Base-by-base conservation (phyloP, 2,113 vertebrate species). In the Pogonocichla stellata region DNA sequence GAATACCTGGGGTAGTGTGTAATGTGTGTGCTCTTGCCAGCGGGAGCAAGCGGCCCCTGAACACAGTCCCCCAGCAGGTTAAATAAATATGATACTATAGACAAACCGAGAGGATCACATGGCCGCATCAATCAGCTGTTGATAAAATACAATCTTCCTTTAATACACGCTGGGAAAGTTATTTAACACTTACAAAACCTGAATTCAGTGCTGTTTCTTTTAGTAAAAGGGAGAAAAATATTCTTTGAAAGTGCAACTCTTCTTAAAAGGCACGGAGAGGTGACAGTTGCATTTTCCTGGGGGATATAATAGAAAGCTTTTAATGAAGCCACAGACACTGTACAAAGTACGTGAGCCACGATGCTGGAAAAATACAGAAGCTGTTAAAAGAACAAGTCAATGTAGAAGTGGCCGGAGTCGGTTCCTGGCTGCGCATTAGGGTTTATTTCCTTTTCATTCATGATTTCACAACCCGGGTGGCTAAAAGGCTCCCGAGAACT, bases 71-170 rank as follows among this genome's bases (percentile, higher is more conserved):
- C 97, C 99, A 98, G 99, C 99, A 99, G 99, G 99, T 99, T 99
- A 99, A 99, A 99, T 99, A 99, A 99, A 99, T 99, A 99, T 98
- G 98, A 99, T 98, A 98, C 98, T 97, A 98, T 98, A 98, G 98
- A 98, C 97, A 98, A 98, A 98, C 98, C 98, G 97, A 98, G 98
- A 98, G 98, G 98, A 99, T 99, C 99, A 98, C 98, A 98, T 97
- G 97, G 98, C 98, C 86, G 97, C 96, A 98, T 98, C 99, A 98
- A 98, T 99, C 98, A 97, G 97, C 98, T 97, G 98, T 98, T 98
- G 98, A 98, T 98, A 98, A 98, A 98, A 98, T 97, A 98, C 98
- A 98, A 97, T 98, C 97, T 98, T 97, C 96, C 97, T 98, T 98
- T 98, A 97, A 98, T 97, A 96, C 98, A 98, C 88, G 98, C 98